Base-by-base conservation (phyloP, 2,113 vertebrate genomes). In the Malurus cyaneus region DNA sequence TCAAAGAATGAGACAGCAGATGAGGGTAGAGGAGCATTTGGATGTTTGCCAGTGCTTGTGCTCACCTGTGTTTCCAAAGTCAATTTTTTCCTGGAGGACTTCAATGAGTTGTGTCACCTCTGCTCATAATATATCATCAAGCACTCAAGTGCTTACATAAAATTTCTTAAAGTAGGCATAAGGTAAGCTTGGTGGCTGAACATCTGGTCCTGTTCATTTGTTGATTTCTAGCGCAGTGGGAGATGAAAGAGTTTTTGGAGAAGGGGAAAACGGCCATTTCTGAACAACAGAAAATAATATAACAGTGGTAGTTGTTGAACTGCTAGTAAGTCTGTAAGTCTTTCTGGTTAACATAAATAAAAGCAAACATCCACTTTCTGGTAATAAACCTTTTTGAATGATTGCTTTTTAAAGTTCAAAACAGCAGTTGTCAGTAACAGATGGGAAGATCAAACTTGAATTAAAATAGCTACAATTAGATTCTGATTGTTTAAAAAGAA, bases 1-100 rank as follows among this genome's bases (percentile, higher is more conserved):
- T 74, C 65, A 67, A 70, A 95, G 86, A 78, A 81, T 94, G 93
- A 94, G 72, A 95, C 87, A 91, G 93, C 88, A 94, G 20, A 61
- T 59, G 29, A 88, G 60, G n/a, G 71, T 92, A 32, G 31, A 96
- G 54, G 57, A 93, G 52, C 11, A 50, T 77, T 50, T 93, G 92
- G 67, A n/a, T 82, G 39, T 14, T 39, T 80, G 82, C 67, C 62
- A 80, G 34, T 18, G 46, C 44, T 95, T 87, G 11, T 2, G 2
- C 31, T 95, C 86, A 94, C 80, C 88, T 94, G 32, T 50, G 23
- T 80, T 95, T 88, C 82, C 82, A 90, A 92, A 93, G 80, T 31
- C 8, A 23, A 28, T 46, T 41, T 53, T 52, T 50, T 65, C 70
- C 44, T 80, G n/a, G 56, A 88, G 60, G 29, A 41, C 20, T 90